These are phyloP conservation scores for Lepidostoma basale DNA, from an alignment of 1,140 invertebrate species.

Conservation along the genomic window DNA sequence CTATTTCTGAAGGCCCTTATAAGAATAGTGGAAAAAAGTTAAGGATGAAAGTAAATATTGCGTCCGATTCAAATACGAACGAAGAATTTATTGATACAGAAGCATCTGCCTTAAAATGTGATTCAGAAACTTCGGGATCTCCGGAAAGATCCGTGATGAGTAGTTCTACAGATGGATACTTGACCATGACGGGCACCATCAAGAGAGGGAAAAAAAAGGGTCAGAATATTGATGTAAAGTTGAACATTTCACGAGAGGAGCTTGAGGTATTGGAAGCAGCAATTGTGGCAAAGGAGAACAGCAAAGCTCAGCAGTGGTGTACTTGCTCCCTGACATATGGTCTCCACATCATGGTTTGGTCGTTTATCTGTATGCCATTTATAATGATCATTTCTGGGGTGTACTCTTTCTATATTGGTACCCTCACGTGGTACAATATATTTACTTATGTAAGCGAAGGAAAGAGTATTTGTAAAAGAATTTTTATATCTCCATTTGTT, in stretches of 20 bases:
- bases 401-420: conserved; percentile 78
- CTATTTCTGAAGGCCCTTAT: conserved; percentile 51
- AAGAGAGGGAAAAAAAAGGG: conserved; percentile 75
- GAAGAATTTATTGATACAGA: conserved; percentile 59
- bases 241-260: conserved; percentile 73
- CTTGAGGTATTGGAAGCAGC: conserved; percentile 71
- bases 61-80: conserved; percentile 61
- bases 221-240: conserved; percentile 73
- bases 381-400: conserved; percentile 66
- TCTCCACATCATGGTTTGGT: conserved; percentile 70
- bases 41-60: conserved; percentile 68
- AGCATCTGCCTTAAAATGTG: conserved; percentile 57
- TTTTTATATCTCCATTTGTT: conserved; percentile 69
- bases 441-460: conserved; percentile 75
- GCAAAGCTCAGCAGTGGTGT: conserved; percentile 61
- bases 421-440: conserved; percentile 79
- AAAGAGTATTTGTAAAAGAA: conserved; percentile 65
- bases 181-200: conserved; percentile 75
- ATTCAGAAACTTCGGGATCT: conserved; percentile 57
- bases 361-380: conserved; percentile 70
- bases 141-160: conserved; percentile 55
- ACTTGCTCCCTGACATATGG: conserved; percentile 67
- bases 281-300: conserved; percentile 65
- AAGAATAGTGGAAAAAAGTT: conserved; percentile 62
- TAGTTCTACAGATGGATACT: conserved; percentile 59